phyloP scores from a whole-genome alignment of 1,140 invertebrate genomes.

The Lucilia cuprina region DNA sequence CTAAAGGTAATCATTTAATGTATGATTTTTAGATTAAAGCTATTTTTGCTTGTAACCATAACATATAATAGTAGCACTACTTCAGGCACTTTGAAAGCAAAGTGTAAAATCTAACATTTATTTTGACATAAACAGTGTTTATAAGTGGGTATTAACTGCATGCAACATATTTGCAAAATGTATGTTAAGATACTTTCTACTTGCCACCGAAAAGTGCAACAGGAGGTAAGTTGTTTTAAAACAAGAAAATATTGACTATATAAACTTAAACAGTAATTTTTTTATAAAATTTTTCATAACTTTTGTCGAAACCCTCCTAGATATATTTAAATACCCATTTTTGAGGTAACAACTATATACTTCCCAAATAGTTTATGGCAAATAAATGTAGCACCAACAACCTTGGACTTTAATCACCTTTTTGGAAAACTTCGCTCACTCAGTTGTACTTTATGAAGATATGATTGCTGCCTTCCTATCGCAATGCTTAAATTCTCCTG shows the following conservation, averaged over 20 bases:
- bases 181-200: no score
- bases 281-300: no score
- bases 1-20: no score
- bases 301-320: not conserved
- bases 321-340: not conserved
- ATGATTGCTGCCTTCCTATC: no score
- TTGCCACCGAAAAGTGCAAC: no score
- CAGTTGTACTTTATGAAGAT: no score
- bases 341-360: not conserved
- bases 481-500: no score
- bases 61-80: not conserved
- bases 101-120: slow-evolving; percentile 1
- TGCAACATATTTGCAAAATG: not conserved
- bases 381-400: not conserved
- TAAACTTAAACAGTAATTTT: no score
- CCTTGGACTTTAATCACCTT: not conserved
- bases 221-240: no score
- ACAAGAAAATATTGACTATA: no score
- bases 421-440: not conserved
- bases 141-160: not conserved
- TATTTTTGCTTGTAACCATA: no score
- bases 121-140: slow-evolving; percentile 12
- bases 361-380: not conserved
- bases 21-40: no score
- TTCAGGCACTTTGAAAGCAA: not conserved